phyloP scores from a whole-genome alignment of 2,113 vertebrate species.

The Tetraodon nigroviridis region DNA sequence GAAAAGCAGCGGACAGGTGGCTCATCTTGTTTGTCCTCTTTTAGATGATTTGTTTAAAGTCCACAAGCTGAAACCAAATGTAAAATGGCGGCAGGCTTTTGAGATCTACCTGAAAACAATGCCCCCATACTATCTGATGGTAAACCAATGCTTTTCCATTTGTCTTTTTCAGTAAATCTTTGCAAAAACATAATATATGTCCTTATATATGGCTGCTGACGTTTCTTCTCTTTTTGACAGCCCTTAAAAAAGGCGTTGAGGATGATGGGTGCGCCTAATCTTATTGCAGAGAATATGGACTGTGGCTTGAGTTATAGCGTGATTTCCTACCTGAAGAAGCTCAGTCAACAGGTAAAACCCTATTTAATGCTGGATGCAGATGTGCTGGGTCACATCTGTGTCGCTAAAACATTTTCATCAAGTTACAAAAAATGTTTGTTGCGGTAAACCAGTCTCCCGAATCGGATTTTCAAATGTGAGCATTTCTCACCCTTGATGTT shows the following conservation, averaged over 20 bases:
- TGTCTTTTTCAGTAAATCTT: background rate
- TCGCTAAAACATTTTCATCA: no score
- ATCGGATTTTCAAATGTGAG: background rate
- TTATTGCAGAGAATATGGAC: slow-evolving; percentile 93
- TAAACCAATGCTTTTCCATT: slow-evolving; percentile 55
- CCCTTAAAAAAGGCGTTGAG: slow-evolving; percentile 94
- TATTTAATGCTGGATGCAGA: background rate
- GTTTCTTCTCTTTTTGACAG: slow-evolving; percentile 59
- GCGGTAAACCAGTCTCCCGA: no score
- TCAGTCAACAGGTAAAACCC: slow-evolving; percentile 87
- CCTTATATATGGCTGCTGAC: background rate
- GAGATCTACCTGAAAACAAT: slow-evolving; percentile 97
- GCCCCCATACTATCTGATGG: slow-evolving; percentile 95
- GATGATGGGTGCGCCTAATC: slow-evolving; percentile 96
- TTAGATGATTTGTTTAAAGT: slow-evolving; percentile 96
- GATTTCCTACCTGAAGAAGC: slow-evolving; percentile 96
- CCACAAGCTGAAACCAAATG: slow-evolving; percentile 92
- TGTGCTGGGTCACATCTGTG: no score
- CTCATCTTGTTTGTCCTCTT: slow-evolving; percentile 29
- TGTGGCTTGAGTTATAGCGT: slow-evolving; percentile 96
- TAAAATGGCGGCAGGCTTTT: slow-evolving; percentile 96
- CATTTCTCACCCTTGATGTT: slow-evolving; percentile 61
- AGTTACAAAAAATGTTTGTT: no score
- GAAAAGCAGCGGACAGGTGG: background rate
- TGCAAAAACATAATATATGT: background rate